Base-by-base conservation (phyloP, 1,140 invertebrate genomes). In the Octopus sinensis region DNA sequence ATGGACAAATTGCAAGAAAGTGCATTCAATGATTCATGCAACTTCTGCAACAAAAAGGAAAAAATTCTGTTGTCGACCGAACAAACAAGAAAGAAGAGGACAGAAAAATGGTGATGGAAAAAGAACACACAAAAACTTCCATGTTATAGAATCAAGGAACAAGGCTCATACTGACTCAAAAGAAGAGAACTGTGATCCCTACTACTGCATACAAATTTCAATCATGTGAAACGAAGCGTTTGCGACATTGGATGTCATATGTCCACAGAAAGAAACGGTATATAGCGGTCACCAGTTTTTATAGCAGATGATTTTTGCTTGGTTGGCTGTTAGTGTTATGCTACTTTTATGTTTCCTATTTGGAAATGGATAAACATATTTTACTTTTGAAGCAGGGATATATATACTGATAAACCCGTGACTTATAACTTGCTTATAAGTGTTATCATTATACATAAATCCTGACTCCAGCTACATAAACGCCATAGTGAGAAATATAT, bases 11-110 rank as follows among this genome's bases (percentile, higher is more conserved):
- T 23, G 23, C 23, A 51, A 51, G 68, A 30, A 53, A 81, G 51
- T 83, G 82, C 73, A 77, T 80, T 73, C 80, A 80, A 5, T 79
- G 68, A 79, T 54, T 76, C 54, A 51, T 83, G 82, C 75, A 30
- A 52, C 1, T 75, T 51, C 6, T 81, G 82, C 73, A 30, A 71
- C 4, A 77, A 75, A 9, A 81, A 54, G 30, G 78, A 68, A 10
- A 17, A 2, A 73, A 43, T 5, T 76, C 54, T 12, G 81, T 80
- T n/a, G 1, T 52, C 7, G 51, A 54, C 6, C 30, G 6, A 5
- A 75, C 52, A 68, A 6, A 52, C n/a, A 53, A 80, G 53, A 13
- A 23, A 12, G 56, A 78, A 54, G 17, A 53, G 12, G 12, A 43
- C 12, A 13, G 6, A 68, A 23, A 76, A 6, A 12, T 53, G 17